Conservation (phyloP, 2,797 vertebrate genomes). For the Mus spretus region DNA sequence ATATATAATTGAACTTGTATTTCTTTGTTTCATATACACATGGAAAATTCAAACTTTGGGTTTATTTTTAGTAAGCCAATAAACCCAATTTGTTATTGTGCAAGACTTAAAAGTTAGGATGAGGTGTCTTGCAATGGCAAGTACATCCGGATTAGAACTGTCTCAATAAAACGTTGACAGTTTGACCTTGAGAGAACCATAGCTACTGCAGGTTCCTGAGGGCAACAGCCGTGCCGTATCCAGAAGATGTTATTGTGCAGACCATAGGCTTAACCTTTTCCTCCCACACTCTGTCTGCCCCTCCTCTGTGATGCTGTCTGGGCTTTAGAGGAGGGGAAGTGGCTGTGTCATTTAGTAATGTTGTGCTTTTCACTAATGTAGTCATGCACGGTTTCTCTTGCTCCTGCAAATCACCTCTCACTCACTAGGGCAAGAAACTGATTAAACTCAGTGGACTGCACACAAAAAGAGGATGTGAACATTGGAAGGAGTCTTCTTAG, state of each 20-base stretch:
- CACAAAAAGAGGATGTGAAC: neutral
- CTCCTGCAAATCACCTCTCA: neutral
- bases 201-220: neutral
- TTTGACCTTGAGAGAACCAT: neutral
- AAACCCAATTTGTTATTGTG: neutral
- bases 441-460: neutral
- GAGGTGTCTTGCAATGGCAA: neutral
- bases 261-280: too few relatives aligned
- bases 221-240: too few relatives aligned
- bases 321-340: neutral
- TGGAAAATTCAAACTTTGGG: neutral
- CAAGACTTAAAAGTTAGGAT: neutral
- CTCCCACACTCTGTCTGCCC: neutral
- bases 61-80: conserved; percentile 7
- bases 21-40: neutral
- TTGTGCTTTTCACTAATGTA: neutral
- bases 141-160: neutral
- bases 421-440: neutral
- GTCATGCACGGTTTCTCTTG: neutral
- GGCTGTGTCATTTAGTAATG: neutral
- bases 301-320: neutral
- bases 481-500: neutral
- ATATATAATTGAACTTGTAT: neutral
- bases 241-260: neutral
- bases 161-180: neutral